Evolutionary conservation across 2,113 vertebrate genomes (phyloP), one percentile per base, ranked within the genome.

Genomic region (Dipodomys ordii): DNA sequence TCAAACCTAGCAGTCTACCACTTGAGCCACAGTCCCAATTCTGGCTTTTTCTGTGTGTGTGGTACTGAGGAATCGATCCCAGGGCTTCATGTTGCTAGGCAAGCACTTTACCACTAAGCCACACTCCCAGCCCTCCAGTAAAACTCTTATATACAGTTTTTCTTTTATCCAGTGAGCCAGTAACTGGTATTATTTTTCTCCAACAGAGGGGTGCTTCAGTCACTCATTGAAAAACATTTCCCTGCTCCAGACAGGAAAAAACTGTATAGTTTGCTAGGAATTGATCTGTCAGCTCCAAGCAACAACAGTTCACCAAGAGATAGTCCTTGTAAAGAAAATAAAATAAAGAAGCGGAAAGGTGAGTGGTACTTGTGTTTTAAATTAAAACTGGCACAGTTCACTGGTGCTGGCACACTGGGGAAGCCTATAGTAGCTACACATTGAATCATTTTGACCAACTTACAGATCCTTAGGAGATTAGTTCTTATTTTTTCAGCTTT

Each of bases 161-260:
- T 83, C 16, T 44, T 86, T 76, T 89, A 12, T 12, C 64, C 10
- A 57, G 35, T 82, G 67, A 83, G 32, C 62, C 13, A 79, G 32
- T 95, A 53, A 94, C 71, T 65, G 23, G 87, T 72, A 39, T 68
- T 81, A 18, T 95, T 88, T 87, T 10, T 91, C 19, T 91, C 18
- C 68, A 93, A 86, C 96, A 99, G 99, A 97, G 99, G 99, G 94
- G 99, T 99, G 53, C 98, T 99, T 95, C 99, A 99, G 98, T 99
- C 99, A 46, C 98, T 99, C 90, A 98, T 99, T 91, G 99, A 99
- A 97, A 99, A 99, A 97, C 99, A 99, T 97, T 99, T 99, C 96
- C 99, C 99, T 96, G 99, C 99, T 96, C 99, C 99, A 13, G 99
- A 99, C 98, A 98, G 99, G 96, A 99, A 99, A 97, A 99, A 99